These are phyloP conservation scores for Natator depressus DNA, from an alignment of 2,113 vertebrate species.

Conservation along the genomic window DNA sequence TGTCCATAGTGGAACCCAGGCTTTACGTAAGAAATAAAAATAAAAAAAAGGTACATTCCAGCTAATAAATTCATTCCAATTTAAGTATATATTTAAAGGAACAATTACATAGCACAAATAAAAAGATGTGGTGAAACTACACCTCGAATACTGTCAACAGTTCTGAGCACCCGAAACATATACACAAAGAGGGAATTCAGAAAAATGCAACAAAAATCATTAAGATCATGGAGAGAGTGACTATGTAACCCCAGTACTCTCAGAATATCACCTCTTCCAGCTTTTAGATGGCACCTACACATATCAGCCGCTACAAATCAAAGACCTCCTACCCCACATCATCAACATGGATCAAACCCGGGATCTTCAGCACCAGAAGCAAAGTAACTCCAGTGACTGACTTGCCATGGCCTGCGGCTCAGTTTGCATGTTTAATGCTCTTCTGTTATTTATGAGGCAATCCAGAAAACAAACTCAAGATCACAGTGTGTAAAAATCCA, in stretches of 20 bases:
- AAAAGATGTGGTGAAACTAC: neutral
- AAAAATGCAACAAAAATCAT: neutral
- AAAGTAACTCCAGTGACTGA: neutral
- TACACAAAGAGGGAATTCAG: fast-evolving
- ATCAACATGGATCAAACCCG: neutral
- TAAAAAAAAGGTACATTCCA: neutral
- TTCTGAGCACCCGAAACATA: neutral
- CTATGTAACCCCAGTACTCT: neutral
- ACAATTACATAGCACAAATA: slow-evolving; percentile 28
- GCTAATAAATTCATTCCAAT: slow-evolving; percentile 40
- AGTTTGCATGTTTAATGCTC: neutral
- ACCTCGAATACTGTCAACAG: neutral
- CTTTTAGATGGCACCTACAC: neutral
- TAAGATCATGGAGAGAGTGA: neutral
- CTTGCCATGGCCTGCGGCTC: neutral
- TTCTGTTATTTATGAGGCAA: neutral
- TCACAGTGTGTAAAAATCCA: neutral
- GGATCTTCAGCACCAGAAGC: neutral
- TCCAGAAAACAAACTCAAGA: neutral
- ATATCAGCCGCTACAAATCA: neutral
- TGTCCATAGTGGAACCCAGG: slow-evolving; percentile 2
- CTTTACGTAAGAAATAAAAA: neutral
- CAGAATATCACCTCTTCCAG: neutral
- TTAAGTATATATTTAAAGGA: slow-evolving; percentile 31
- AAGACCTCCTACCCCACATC: neutral